Base-by-base conservation (phyloP, 2,113 vertebrate genomes). In the Sorex araneus region DNA sequence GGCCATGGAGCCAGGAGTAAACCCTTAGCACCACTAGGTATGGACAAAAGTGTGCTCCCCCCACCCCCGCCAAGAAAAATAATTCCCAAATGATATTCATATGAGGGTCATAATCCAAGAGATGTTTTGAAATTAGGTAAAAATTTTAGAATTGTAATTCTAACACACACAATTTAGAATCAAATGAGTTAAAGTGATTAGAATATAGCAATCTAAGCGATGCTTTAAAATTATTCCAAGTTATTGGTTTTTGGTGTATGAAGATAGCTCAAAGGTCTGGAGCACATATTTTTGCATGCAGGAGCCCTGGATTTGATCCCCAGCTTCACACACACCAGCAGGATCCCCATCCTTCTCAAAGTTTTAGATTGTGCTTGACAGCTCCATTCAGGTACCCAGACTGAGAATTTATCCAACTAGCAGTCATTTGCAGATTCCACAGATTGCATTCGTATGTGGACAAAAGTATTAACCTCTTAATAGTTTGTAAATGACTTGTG, bases 401-500 rank as follows among this genome's bases (percentile, higher is more conserved):
- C 15, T 70, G 16, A 91, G 50, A 81, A 89, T 84, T 67, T 87
- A 82, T 89, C 54, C 66, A 77, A 75, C 40, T 77, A 40, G 81
- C 23, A 86, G 34, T 70, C 50, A 93, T 95, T 78, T 30, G 70
- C 85, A 87, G 32, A 88, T 81, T 83, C 81, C 54, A 71, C 5
- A 50, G 57, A 28, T 76, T 88, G 8, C 88, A 85, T 95, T 93
- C 85, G 83, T 93, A 34, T 32, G 30, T 93, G 63, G 82, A 88
- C 96, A 76, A 83, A 60, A 88, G 13, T 87, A 90, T 92, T 95
- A 93, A 93, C 71, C 70, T 93, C 92, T 89, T 90, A 89, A 87
- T 88, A 95, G 89, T 75, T 90, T 83, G 25, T 84, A 93, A 85
- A 87, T 40, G 85, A 73, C 18, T 81, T 92, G 45, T 92, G 28